Base-by-base conservation (phyloP, 2,797 vertebrate genomes). In the Trachurus trachurus region DNA sequence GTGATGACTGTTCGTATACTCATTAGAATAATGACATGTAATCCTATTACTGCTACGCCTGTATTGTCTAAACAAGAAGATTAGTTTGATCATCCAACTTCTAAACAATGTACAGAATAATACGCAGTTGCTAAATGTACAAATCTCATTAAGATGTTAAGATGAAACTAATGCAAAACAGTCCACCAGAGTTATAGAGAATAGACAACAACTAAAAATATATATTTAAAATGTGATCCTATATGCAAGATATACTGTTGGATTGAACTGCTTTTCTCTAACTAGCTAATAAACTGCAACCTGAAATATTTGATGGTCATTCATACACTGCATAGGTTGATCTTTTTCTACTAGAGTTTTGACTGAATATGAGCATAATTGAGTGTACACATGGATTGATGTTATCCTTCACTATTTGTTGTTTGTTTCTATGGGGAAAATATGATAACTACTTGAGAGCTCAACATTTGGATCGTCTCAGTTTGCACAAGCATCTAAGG, bases 1-100 rank as follows among this genome's bases (percentile, higher is more conserved):
- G 37, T 57, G 56, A 82, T 61, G 15, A 6, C 64, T 21, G 39
- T 49, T 19, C 66, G 69, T 78, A 66, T 44, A 49, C 37, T 68
- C 4, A 2, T 57, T 78, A 58, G 54, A 84, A 82, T 81, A 82
- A 77, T 16, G 26, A 61, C 69, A 61, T 58, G 9, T 86, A 86
- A 89, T 85, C 82, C 75, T 65, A 72, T 87, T 87, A 87, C 54
- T 65, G 13, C 52, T 42, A 63, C 62, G 77, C 77, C 76, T 80
- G 9, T 57, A 60, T 77, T 80, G 66, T 87, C 56, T 80, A 53
- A 62, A 57, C 50, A 85, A 80, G 17, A 62, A 61, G 80, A 81
- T 86, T 76, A 81, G n/a, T 50, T 60, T 68, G 54, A 76, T 58
- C 57, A 69, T 71, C 40, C 64, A 34, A 47, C 19, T 2, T 68